These are phyloP conservation scores for Gymnarchus niloticus DNA, from an alignment of 2,113 vertebrate genomes.

Conservation along the genomic window DNA sequence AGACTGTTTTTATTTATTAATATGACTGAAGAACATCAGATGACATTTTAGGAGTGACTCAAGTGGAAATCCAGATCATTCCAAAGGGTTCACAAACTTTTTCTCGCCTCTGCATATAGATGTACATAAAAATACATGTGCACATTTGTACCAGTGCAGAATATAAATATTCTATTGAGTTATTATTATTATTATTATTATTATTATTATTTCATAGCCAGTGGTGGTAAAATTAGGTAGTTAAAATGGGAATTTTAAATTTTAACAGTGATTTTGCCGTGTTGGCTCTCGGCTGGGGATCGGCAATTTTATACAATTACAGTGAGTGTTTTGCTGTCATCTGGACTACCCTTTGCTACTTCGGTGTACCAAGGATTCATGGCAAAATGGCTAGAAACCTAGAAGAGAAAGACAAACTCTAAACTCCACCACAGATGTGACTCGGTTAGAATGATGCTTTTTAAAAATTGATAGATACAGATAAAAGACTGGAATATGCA, in stretches of 20 bases:
- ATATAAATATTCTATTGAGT: neutral
- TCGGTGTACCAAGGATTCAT: neutral
- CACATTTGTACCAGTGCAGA: neutral
- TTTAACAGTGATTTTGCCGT: too few species aligned
- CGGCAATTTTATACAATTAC: too few species aligned
- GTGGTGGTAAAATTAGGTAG: neutral
- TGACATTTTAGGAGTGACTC: neutral
- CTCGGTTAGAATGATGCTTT: neutral
- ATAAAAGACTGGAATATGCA: neutral
- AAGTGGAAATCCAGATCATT: neutral
- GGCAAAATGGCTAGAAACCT: neutral
- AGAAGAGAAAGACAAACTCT: neutral
- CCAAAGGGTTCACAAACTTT: neutral
- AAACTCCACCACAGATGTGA: neutral
- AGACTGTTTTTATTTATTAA: neutral
- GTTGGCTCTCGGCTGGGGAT: neutral
- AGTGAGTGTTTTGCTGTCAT: neutral
- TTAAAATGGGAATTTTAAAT: too few species aligned
- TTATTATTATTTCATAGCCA: neutral
- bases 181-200: constrained; percentile 4
- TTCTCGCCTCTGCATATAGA: neutral
- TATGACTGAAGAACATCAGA: neutral
- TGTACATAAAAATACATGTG: neutral
- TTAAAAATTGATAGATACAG: neutral
- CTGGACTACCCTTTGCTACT: neutral